These are phyloP conservation scores for Temnopleurus reevesii DNA, from an alignment of 53 echinoderm and acorn worm species.

Conservation along the genomic window DNA sequence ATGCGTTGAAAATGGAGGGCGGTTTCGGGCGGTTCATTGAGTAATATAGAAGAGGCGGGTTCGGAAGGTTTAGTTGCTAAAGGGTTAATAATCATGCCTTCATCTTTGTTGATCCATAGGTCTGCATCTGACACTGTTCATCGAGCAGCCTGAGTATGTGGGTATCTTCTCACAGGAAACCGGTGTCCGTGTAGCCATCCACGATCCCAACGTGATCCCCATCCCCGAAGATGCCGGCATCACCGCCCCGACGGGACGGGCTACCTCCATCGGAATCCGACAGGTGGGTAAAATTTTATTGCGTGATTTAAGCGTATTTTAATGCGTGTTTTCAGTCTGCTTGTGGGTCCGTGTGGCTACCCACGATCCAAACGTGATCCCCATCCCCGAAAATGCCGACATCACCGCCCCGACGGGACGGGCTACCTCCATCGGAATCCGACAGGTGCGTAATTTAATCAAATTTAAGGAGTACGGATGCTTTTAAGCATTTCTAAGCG, in stretches of 20 bases:
- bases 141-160: slow-evolving; percentile 92
- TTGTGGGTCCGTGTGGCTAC: slow-evolving; percentile 66
- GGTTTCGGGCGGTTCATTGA: no score
- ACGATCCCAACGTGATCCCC: slow-evolving; percentile 43
- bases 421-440: slow-evolving; percentile 75
- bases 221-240: slow-evolving; percentile 82
- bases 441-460: slow-evolving; percentile 62
- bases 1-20: no score
- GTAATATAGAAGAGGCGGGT: no score
- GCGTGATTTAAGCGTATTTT: no score
- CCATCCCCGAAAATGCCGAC: slow-evolving; percentile 79
- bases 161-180: slow-evolving; percentile 82
- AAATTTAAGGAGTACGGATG: no score
- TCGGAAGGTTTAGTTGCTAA: no score
- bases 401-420: slow-evolving; percentile 71
- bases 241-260: slow-evolving; percentile 68
- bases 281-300: slow-evolving; percentile 62
- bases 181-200: slow-evolving; percentile 63
- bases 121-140: slow-evolving; percentile 88
- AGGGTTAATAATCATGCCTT: no score
- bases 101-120: slow-evolving; percentile 36
- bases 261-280: slow-evolving; percentile 77
- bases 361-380: slow-evolving; percentile 35
- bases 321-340: no score
- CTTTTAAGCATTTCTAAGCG: no score